Evolutionary conservation across 2,888 invertebrate genomes (phyloP), one percentile per base, ranked within the genome.

Genomic region (Drosophila meridiana): DNA sequence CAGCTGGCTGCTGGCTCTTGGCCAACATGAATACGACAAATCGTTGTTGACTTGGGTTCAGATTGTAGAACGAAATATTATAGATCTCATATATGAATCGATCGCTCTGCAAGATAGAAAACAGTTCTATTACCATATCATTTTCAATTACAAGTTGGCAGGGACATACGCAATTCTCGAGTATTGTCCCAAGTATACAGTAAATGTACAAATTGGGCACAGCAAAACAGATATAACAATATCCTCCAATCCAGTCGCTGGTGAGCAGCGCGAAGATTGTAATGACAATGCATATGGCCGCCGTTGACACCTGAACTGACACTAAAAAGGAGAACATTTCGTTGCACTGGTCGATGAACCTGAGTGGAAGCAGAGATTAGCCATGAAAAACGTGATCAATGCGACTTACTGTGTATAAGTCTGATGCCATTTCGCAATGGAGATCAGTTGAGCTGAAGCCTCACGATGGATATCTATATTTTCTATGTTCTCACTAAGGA

Each of bases 111-210:
- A 28, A 47, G 11, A 20, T 5, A 7, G n/a, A 20, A 36, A 14
- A 20, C 11, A 20, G 20, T 20, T 20, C 20, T 20, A 20, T 20
- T 20, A 20, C 1, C 20, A 20, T 1, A 20, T 20, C 20, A 20
- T 20, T 20, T 20, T 20, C 20, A 20, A 20, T 20, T 20, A 20
- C 20, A 20, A 20, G 20, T 20, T 3, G 1, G 7, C n/a, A 20
- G 2, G 3, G 3, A 53, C 58, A 26, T 64, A 87, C 87, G 30
- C 83, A 80, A 7, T 64, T 75, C 45, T 90, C 82, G 3, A 82
- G 74, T 30, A 82, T 43, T 0, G 90, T 87, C 0, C 90, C 91
- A 14, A 90, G 60, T 38, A 86, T 80, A 50, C 89, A 87, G 40
- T 89, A 90, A 0, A 85, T 48, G 71, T 88, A 91, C 55, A 90